Evolutionary conservation across 2,888 invertebrate species (phyloP).

Genomic region (Galerucella calmariensis): DNA sequence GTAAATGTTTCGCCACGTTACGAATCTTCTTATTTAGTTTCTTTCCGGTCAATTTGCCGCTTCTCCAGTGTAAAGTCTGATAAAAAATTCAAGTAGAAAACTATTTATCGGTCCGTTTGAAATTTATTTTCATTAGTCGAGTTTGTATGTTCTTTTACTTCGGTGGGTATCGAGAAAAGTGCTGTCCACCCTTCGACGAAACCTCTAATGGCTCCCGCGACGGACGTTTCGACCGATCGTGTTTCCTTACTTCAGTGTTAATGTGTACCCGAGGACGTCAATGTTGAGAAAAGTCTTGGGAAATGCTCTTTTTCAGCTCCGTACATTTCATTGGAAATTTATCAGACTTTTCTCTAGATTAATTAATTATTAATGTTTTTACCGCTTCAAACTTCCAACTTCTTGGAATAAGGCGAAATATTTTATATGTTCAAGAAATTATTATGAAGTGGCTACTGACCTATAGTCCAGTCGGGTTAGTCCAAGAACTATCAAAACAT

Average conservation of each 20-base stretch:
- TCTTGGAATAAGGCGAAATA: background rate
- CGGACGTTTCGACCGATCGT: slow-evolving; percentile 38
- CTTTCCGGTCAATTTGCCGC: background rate
- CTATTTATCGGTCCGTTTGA: slow-evolving; percentile 26
- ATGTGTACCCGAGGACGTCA: slow-evolving; percentile 15
- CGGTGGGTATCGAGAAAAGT: slow-evolving; percentile 26
- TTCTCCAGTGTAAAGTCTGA: slow-evolving; percentile 5
- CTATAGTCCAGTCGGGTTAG: too few species aligned
- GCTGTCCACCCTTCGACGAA: slow-evolving; percentile 17
- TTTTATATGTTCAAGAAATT: too few species aligned
- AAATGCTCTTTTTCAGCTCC: background rate
- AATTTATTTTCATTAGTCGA: slow-evolving; percentile 38
- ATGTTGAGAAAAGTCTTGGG: background rate
- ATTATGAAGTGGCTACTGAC: too few species aligned
- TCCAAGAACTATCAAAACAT: too few species aligned
- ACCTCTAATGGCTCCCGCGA: slow-evolving; percentile 39
- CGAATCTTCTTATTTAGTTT: background rate
- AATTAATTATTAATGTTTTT: background rate
- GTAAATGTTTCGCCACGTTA: too few species aligned
- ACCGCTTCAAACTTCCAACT: background rate
- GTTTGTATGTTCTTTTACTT: slow-evolving; percentile 25
- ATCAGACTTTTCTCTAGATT: background rate
- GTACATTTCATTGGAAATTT: slow-evolving; percentile 3
- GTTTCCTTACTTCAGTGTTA: slow-evolving; percentile 37
- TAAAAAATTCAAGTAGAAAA: slow-evolving; percentile 31